These are phyloP conservation scores for Mungos mungo DNA, from an alignment of 2,113 vertebrate genomes.

Conservation along the genomic window DNA sequence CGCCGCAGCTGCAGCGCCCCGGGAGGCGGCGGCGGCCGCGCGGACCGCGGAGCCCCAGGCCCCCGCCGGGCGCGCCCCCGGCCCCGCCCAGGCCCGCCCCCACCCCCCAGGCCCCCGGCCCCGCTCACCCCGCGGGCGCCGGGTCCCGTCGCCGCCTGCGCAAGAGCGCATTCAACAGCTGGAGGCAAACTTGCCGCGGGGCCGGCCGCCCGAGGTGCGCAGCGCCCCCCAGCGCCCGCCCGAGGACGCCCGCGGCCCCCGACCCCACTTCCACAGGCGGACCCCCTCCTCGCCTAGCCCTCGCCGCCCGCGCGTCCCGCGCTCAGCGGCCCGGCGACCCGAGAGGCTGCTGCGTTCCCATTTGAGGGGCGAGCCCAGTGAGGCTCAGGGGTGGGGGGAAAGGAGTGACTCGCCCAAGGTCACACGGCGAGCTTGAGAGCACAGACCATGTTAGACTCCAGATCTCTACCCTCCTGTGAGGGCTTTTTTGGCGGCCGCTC, in stretches of 20 bases:
- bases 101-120: background rate
- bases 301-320: accelerated
- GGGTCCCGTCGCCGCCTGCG: background rate
- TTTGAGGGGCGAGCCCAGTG: background rate
- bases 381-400: background rate
- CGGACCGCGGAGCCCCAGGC: background rate
- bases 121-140: background rate
- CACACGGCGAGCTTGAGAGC: background rate
- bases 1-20: constrained; percentile 78
- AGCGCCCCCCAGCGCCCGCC: constrained; percentile 45
- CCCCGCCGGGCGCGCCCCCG: background rate
- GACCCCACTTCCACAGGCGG: accelerated
- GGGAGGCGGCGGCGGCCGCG: constrained; percentile 24
- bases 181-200: constrained; percentile 49
- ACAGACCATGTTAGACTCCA: background rate
- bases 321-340: no score
- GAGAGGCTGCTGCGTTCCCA: background rate
- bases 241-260: background rate
- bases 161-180: constrained; percentile 67
- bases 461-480: background rate
- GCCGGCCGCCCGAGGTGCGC: background rate
- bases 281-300: background rate
- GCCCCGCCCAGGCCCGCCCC: background rate
- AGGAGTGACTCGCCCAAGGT: background rate
- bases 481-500: background rate